These are phyloP conservation scores for Pogona vitticeps DNA, from an alignment of 2,113 vertebrate genomes.

Conservation along the genomic window DNA sequence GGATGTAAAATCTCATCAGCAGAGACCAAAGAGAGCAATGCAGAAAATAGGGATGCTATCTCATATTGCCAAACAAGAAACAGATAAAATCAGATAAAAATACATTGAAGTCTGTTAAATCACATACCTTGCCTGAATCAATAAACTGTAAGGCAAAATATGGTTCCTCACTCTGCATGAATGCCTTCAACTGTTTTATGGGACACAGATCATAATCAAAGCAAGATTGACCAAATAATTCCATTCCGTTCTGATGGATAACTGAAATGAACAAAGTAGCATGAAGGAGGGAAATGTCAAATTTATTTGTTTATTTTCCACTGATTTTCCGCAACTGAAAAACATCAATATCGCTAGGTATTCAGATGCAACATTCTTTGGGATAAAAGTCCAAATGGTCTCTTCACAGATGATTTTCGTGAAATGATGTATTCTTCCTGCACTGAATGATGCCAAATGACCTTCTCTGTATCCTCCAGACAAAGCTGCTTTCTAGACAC, in stretches of 20 bases:
- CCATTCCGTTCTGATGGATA: background rate
- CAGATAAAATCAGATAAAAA: background rate
- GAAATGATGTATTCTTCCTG: background rate
- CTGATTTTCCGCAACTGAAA: background rate
- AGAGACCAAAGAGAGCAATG: background rate
- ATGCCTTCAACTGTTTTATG: background rate
- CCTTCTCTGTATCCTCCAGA: constrained; percentile 35
- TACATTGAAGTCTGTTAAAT: background rate
- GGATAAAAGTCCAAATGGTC: background rate
- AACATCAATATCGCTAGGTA: background rate
- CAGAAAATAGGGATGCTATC: background rate
- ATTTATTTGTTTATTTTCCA: background rate
- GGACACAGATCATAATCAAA: constrained; percentile 1
- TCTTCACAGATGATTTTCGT: constrained; percentile 5
- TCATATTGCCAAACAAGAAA: background rate
- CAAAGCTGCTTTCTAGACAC: constrained; percentile 2
- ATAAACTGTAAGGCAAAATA: background rate
- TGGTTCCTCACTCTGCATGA: too few species aligned
- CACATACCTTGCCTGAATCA: background rate
- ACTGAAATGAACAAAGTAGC: background rate
- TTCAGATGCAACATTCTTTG: background rate
- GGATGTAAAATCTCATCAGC: background rate
- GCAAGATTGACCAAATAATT: background rate
- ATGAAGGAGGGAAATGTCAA: background rate
- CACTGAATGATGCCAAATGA: constrained; percentile 34